Evolutionary conservation across 2,797 vertebrate species (phyloP), one percentile per base, ranked within the genome.

Genomic region (Novumbra hubbsi): DNA sequence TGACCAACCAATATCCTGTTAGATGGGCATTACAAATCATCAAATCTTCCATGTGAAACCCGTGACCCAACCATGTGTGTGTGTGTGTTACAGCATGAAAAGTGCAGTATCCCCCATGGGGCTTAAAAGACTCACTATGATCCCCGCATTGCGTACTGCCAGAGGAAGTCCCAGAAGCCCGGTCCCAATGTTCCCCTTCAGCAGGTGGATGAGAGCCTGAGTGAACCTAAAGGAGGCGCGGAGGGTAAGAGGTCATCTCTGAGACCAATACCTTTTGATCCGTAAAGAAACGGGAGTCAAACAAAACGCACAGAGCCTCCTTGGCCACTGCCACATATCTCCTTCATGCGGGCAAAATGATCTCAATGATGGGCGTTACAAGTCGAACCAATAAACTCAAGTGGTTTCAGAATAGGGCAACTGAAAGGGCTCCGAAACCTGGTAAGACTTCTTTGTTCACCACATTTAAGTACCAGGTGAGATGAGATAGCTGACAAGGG

Each of bases 161-260:
- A 96, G 86, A 0, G 95, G 95, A 80, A 96, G 94, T 45, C 95
- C 93, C 17, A 96, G 94, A 68, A 96, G 92, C 1, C 95, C 95
- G 9, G 95, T 96, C 52, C 95, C 95, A 2, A 96, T 95, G 83
- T 96, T 96, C 68, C 95, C 95, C 81, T 96, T 96, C 71, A 96
- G 90, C 32, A 96, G 93, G 74, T 96, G 95, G 1, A 92, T 93
- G 70, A 96, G 90, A 15, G 95, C 95, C 77, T 96, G 94, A 62
- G 92, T 32, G 86, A 95, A 96, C 65, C 95, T 96, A 49, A 73
- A 49, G 76, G 21, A 65, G 32, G 62, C 50, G 72, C 11, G 41
- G 34, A 68, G 17, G 19, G 65, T n/a, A n/a, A 72, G 38, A 48
- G 4, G 17, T 57, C 11, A n/a, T 21, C 55, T 21, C n/a, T 24